Evolutionary conservation across 2,797 vertebrate species (phyloP), one percentile per base, ranked within the genome.

Genomic region (Tympanoctomys barrerae): DNA sequence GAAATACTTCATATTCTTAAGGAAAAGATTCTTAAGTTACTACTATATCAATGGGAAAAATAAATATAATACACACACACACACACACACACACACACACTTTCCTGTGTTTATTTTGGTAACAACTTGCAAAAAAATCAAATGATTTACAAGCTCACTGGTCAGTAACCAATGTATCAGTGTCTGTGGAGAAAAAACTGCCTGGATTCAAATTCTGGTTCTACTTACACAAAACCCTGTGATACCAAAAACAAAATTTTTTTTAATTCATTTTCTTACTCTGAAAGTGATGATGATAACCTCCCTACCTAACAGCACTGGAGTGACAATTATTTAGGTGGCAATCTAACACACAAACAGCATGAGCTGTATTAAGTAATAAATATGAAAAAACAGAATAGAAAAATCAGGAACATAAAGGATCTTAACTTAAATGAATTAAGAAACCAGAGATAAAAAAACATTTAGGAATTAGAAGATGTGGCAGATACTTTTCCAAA

Each of bases 381-480:
- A 46, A 3, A 36, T 16, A 22, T 87, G 89, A 70, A 11, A 9
- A 78, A 61, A 80, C 42, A 28, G 11, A 73, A 73, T 42, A 22
- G 26, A 77, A 77, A 46, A 77, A 49, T 46, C 26, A 46, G 42
- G 28, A 78, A 8, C 18, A n/a, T n/a, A n/a, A 79, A 18, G 16
- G 18, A 52, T 52, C 16, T 52, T 78, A 78, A 78, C 31, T 78
- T 75, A 49, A 49, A 49, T 77, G 31, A 49, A 77, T 14, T 31
- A 49, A 79, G 52, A 52, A 78, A 52, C 16, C 9, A 79, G 46
- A 73, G 16, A 31, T 24, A 90, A 59, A 95, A 95, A 91, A 95
- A 91, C 66, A 95, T 61, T 61, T 24, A 80, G 49, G 77, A 92
- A 86, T 68, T 13, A 93, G 70, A 88, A 93, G 90, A 92, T 7